A percentile compares a stretch with the other conserved stretches of the same genome.
phyloP scores from a whole-genome alignment of 2,888 invertebrate species.

The Drymonia ruficornis region DNA sequence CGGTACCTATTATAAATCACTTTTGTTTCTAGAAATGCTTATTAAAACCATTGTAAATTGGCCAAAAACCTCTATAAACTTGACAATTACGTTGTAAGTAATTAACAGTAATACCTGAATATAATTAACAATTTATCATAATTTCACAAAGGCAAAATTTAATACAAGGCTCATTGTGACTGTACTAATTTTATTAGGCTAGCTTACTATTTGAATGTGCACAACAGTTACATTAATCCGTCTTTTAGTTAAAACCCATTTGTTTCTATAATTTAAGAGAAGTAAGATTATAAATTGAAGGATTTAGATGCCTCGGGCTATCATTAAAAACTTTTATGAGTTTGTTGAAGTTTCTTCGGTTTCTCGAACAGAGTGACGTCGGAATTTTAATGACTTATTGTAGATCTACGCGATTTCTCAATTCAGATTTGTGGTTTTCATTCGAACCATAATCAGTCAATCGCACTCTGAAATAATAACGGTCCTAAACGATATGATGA shows the following conservation, averaged over 20 bases:
- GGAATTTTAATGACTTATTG: slow-evolving; percentile 58
- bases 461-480: background rate
- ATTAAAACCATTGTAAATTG: too few species aligned
- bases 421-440: background rate
- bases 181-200: background rate
- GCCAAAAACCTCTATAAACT: too few species aligned
- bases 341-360: slow-evolving; percentile 52
- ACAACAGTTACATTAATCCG: slow-evolving; percentile 13
- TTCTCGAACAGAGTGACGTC: slow-evolving; percentile 52
- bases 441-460: background rate
- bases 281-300: slow-evolving; percentile 52
- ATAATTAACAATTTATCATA: background rate
- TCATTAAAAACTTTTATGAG: slow-evolving; percentile 70
- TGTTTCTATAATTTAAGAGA: slow-evolving; percentile 43
- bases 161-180: background rate
- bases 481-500: background rate
- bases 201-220: background rate
- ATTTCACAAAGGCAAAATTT: background rate
- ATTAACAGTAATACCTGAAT: too few species aligned
- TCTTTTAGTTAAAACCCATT: slow-evolving; percentile 24
- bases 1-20: too few species aligned
- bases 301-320: slow-evolving; percentile 49
- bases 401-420: slow-evolving; percentile 1
- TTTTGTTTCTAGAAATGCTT: too few species aligned
- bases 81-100: too few species aligned